Evolutionary conservation across 2,797 vertebrate genomes (phyloP).

Genomic region (Diceros bicornis): DNA sequence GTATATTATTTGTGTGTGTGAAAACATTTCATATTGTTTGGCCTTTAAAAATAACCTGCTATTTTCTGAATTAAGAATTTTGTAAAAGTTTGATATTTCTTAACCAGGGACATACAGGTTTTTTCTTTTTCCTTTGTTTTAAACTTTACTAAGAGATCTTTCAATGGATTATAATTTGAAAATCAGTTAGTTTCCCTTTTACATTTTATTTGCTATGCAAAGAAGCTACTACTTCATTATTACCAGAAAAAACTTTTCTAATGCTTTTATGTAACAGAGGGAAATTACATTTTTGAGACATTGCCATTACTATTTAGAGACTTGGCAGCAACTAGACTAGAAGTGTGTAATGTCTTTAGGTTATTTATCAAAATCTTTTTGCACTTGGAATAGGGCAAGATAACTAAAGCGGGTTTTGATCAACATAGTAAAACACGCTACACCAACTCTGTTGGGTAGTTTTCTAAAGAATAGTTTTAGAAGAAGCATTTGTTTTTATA

Average conservation of each 20-base stretch:
- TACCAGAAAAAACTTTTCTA: not conserved
- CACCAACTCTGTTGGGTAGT: not conserved
- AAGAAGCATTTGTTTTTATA: constrained; percentile 27
- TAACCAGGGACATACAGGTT: not conserved
- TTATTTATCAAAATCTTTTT: constrained; percentile 33
- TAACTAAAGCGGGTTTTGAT: constrained; percentile 49
- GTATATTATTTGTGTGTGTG: not conserved
- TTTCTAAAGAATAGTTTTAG: constrained; percentile 20
- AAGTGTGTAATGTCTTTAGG: constrained; percentile 22
- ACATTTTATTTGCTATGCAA: constrained; percentile 32
- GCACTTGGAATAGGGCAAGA: not conserved
- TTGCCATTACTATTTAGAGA: not conserved
- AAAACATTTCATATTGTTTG: not conserved
- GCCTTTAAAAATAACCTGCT: not conserved
- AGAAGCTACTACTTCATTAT: not conserved
- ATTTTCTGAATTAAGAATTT: constrained; percentile 62
- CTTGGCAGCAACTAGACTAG: not conserved
- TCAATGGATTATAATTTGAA: constrained; percentile 26
- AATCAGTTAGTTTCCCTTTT: constrained; percentile 23
- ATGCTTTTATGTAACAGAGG: not conserved
- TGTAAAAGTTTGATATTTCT: not conserved
- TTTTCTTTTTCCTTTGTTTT: constrained; percentile 38
- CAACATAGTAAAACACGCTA: not conserved
- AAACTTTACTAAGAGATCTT: constrained; percentile 32
- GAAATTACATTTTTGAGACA: constrained; percentile 50